Conservation (phyloP, 2,797 vertebrate genomes). For the Tragelaphus oryx region DNA sequence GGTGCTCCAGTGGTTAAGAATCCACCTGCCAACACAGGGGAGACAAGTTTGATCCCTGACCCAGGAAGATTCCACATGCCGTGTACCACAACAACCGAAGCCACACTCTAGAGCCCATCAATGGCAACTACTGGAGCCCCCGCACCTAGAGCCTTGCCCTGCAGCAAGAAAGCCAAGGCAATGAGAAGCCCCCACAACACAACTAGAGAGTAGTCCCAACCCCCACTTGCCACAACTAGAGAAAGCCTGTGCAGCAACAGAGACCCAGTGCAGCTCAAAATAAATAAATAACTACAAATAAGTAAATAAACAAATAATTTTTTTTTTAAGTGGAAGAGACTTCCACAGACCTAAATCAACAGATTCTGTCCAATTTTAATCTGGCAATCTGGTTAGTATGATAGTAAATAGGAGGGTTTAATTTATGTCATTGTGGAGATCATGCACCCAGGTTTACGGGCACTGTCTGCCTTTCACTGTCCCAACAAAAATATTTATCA, state of each 20-base stretch:
- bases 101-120: not conserved
- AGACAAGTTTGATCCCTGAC: not conserved
- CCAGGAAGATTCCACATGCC: not conserved
- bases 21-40: not conserved
- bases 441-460: not conserved
- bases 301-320: not conserved
- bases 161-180: not conserved
- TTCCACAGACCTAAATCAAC: not conserved
- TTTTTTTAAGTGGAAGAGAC: not conserved
- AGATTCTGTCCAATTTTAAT: not conserved
- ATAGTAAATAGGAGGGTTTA: not conserved
- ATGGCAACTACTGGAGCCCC: not conserved
- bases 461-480: not conserved
- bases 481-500: not conserved
- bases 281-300: not conserved
- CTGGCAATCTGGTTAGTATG: not conserved
- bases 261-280: not conserved
- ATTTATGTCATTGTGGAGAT: not conserved
- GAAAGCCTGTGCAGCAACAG: not conserved
- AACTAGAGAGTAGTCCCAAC: not conserved
- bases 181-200: not conserved
- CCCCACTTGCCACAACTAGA: not conserved
- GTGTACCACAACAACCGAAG: not conserved
- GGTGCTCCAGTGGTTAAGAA: not conserved
- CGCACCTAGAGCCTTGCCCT: not conserved